A percentile compares a stretch with the other conserved stretches of the same genome.
phyloP scores from a whole-genome alignment of 2,888 invertebrate genomes.

The Polydrusus tereticollis region DNA sequence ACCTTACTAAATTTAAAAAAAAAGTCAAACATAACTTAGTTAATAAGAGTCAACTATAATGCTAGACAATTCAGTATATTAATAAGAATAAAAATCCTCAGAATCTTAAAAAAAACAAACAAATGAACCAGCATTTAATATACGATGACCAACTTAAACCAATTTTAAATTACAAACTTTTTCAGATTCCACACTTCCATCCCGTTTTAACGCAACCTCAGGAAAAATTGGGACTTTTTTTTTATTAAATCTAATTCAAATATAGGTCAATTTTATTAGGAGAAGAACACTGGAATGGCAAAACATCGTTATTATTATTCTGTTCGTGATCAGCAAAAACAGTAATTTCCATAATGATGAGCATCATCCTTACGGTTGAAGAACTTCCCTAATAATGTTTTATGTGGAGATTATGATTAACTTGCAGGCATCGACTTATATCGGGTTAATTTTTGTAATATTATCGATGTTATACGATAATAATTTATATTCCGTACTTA shows the following conservation, averaged over 20 bases:
- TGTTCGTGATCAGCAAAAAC: slow-evolving; percentile 7
- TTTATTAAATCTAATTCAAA: neutral
- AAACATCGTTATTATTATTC: slow-evolving; percentile 1
- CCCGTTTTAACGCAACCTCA: neutral
- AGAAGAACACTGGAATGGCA: neutral
- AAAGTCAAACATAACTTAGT: too few relatives aligned
- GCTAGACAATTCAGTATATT: too few relatives aligned
- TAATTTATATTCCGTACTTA: too few relatives aligned
- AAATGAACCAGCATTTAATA: too few relatives aligned
- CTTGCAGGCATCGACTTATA: slow-evolving; percentile 1
- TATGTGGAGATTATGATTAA: slow-evolving; percentile 4
- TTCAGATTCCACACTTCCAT: slow-evolving; percentile 63
- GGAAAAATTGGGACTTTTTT: neutral
- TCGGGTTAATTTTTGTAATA: slow-evolving; percentile 54
- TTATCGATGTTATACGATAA: slow-evolving; percentile 60
- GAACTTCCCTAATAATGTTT: slow-evolving; percentile 10
- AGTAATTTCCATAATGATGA: slow-evolving; percentile 5
- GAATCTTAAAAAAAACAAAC: too few relatives aligned
- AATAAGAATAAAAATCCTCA: too few relatives aligned
- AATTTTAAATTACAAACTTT: too few relatives aligned
- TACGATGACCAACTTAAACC: too few relatives aligned
- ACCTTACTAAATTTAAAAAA: too few relatives aligned
- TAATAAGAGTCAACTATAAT: too few relatives aligned
- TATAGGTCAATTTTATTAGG: neutral
- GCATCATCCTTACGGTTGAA: slow-evolving; percentile 1